phyloP scores from a whole-genome alignment of 2,113 vertebrate genomes.

The Ochotona curzoniae region DNA sequence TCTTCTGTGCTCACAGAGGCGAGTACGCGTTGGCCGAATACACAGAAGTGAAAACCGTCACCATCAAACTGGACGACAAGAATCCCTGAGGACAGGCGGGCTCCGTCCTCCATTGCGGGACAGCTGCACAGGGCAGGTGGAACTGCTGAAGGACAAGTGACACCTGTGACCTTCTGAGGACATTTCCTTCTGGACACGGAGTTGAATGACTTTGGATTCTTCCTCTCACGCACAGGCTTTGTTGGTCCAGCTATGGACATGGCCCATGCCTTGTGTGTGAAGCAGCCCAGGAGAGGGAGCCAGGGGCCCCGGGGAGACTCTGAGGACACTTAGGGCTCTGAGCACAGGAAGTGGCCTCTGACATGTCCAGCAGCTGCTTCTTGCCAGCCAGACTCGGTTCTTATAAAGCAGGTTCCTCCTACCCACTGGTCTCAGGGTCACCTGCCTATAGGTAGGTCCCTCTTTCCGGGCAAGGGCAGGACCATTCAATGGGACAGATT shows the following conservation, averaged over 20 bases:
- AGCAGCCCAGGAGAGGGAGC: neutral
- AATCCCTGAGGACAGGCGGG: slow-evolving; percentile 84
- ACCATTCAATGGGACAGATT: neutral
- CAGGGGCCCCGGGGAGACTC: neutral
- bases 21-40: slow-evolving; percentile 96
- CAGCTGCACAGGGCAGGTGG: slow-evolving; percentile 80
- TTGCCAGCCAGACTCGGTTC: neutral
- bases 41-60: slow-evolving; percentile 96
- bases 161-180: neutral
- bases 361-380: neutral
- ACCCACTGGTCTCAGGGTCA: neutral
- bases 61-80: slow-evolving; percentile 93
- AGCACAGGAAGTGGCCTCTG: neutral
- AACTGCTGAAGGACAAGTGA: slow-evolving; percentile 60
- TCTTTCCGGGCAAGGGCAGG: neutral
- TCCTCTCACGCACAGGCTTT: neutral
- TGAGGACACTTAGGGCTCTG: neutral
- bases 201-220: neutral
- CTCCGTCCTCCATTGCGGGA: slow-evolving; percentile 71
- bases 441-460: neutral
- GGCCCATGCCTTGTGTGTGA: neutral
- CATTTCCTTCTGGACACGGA: slow-evolving; percentile 71
- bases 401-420: neutral
- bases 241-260: neutral
- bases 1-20: slow-evolving; percentile 87